A percentile compares a stretch with the other conserved stretches of the same genome.
phyloP scores from a whole-genome alignment of 2,113 vertebrate genomes.

The Lophochroa leadbeateri region DNA sequence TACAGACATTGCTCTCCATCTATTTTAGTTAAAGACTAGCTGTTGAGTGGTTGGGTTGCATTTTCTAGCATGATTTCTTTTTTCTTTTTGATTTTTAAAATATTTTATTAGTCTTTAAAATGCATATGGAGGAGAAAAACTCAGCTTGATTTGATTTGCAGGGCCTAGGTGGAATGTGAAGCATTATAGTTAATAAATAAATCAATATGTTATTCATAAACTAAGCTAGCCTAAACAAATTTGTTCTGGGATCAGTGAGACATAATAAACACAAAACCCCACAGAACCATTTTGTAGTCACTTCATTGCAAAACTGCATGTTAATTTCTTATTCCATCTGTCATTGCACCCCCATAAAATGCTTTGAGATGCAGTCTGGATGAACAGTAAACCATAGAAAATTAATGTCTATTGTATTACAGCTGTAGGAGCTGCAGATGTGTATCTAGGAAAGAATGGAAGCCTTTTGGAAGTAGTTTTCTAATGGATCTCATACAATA shows the following conservation, averaged over 20 bases:
- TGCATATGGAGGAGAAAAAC: neutral
- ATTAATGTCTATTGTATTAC: neutral
- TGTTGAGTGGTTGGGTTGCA: neutral
- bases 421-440: neutral
- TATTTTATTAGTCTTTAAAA: neutral
- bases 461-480: neutral
- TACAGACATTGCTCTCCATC: neutral
- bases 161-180: neutral
- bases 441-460: neutral
- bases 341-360: neutral
- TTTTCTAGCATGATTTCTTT: neutral
- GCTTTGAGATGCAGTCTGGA: neutral
- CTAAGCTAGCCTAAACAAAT: neutral
- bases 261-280: neutral
- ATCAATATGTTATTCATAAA: neutral
- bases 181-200: neutral
- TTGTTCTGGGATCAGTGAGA: neutral
- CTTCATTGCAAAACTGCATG: neutral
- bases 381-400: neutral
- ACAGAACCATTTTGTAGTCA: neutral
- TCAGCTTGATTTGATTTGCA: neutral
- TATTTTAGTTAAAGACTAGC: neutral
- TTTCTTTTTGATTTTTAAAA: neutral
- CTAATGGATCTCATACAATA: neutral
- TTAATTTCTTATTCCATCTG: neutral